Evolutionary conservation across 2,797 vertebrate species (phyloP), one percentile per base, ranked within the genome.

Genomic region (Acanthurus tractus): DNA sequence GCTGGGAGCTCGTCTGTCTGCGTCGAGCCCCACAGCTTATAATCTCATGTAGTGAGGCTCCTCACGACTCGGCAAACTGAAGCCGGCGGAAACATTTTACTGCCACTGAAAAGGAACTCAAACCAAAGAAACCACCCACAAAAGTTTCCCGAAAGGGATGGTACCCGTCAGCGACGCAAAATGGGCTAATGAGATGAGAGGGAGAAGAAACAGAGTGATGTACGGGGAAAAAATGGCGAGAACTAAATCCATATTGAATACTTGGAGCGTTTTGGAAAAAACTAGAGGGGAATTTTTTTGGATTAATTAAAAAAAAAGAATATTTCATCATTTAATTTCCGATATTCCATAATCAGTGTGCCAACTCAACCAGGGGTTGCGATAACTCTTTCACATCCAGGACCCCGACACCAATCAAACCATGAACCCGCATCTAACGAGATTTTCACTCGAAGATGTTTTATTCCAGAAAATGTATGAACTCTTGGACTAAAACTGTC

Each of bases 1-100:
- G 83, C 83, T 86, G 90, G 91, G 91, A 93, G 79, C 83, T 84
- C 64, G 84, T 83, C 88, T 91, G 89, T 85, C 88, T 90, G 86
- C 62, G 48, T 84, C 50, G 83, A 87, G 84, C 86, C 85, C 81
- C 79, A 61, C 86, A 78, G 80, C 86, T 88, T 86, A 81, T 85
- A 74, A 88, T 90, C 87, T 88, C 82, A 49, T 78, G 80, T 74
- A 86, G 82, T 13, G 72, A 70, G 67, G 63, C 82, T 83, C 81
- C 74, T 74, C 70, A 49, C 61, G 15, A 17, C 70, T 81, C 42
- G 3, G 56, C 78, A 86, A 87, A 76, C 57, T 23, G 72, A 78
- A 83, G 56, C 80, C 23, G 48, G 48, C 53, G 46, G 76, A 85
- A 85, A 84, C 72, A 66, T 84, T 76, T 87, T 45, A 67, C 72